These are phyloP conservation scores for Piezodorus guildinii DNA, from an alignment of 1,140 invertebrate genomes.

Conservation along the genomic window DNA sequence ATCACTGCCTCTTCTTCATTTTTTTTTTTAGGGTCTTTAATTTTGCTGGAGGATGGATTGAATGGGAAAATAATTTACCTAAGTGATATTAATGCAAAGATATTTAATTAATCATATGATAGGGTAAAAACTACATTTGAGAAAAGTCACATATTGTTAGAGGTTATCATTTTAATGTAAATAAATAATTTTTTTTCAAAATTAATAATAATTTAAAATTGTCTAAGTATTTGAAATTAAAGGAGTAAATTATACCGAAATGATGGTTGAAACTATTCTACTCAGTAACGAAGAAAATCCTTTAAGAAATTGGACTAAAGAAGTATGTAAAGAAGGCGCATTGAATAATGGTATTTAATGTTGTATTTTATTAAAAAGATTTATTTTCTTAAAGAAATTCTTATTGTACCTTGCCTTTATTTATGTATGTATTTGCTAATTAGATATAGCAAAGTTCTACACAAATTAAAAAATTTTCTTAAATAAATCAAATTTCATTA, in stretches of 20 bases:
- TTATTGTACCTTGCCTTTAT: background rate
- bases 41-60: slow-evolving; percentile 22
- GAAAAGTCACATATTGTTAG: background rate
- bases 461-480: too few species aligned
- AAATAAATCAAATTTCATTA: too few species aligned
- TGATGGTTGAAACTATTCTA: slow-evolving; percentile 7
- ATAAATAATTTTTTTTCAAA: background rate
- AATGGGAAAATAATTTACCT: slow-evolving; percentile 20
- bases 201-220: background rate
- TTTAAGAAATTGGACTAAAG: background rate
- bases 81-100: background rate
- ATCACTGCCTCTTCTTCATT: background rate
- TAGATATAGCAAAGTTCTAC: background rate
- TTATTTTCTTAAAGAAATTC: background rate
- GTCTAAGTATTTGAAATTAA: background rate
- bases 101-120: background rate
- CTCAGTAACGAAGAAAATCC: background rate
- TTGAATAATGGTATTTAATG: background rate
- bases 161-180: background rate
- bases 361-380: background rate
- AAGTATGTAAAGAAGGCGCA: background rate
- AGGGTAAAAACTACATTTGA: background rate
- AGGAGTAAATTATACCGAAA: background rate
- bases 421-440: background rate
- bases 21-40: slow-evolving; percentile 19